Evolutionary conservation across 37 sponge, comb jelly and placozoan genomes (phyloP).

Genomic region (Chondrilla cf. caribensis): DNA sequence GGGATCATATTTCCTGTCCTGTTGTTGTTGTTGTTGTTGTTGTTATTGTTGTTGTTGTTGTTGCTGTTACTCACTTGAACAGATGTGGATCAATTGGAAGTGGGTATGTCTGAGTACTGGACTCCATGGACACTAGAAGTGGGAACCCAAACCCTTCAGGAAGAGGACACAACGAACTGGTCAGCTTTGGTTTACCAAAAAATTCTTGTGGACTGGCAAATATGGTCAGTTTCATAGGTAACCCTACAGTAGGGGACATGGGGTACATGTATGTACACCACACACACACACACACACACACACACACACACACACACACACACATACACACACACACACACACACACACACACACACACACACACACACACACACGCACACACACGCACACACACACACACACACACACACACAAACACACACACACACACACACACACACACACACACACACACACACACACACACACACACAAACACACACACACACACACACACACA

Average conservation of each 20-base stretch:
- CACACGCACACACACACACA: no score
- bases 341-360: no score
- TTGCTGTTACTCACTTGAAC: slow-evolving; percentile 35
- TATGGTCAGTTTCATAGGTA: slow-evolving; percentile 47
- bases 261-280: no score
- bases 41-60: neutral
- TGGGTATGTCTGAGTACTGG: slow-evolving; percentile 17
- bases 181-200: slow-evolving; percentile 16
- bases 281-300: no score
- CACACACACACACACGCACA: no score
- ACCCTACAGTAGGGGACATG: slow-evolving; percentile 20
- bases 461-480: no score
- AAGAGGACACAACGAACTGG: neutral
- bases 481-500: no score
- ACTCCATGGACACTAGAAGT: slow-evolving; percentile 35
- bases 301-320: no score
- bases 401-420: no score
- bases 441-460: no score
- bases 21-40: neutral
- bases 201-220: slow-evolving; percentile 52
- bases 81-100: slow-evolving; percentile 52
- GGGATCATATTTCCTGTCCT: neutral
- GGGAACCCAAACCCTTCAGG: slow-evolving; percentile 25
- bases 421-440: no score
- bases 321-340: no score